A percentile compares a stretch with the other conserved stretches of the same genome.
These are phyloP conservation scores for Echinometra lucunter DNA, from an alignment of 53 echinoderm and acorn worm genomes.

Conservation along the genomic window DNA sequence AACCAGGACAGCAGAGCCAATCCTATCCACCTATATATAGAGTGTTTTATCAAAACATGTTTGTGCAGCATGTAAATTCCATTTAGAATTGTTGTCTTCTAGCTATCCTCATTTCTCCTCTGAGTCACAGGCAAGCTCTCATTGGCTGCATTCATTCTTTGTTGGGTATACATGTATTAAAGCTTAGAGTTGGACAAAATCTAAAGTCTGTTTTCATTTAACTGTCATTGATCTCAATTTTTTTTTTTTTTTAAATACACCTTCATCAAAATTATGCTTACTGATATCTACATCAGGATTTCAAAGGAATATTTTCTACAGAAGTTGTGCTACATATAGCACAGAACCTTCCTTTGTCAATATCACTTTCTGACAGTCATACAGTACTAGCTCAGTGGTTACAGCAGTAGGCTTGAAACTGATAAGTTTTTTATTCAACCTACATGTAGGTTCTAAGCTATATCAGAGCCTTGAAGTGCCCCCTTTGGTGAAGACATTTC, in stretches of 20 bases:
- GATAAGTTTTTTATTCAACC: too few relatives aligned
- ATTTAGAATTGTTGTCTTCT: not conserved
- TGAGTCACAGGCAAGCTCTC: not conserved
- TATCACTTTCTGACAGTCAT: too few relatives aligned
- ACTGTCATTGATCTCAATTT: too few relatives aligned
- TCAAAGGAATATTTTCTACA: too few relatives aligned
- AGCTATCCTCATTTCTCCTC: not conserved
- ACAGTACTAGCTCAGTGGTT: not conserved
- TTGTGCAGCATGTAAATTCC: not conserved
- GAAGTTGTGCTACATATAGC: too few relatives aligned
- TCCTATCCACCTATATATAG: not conserved
- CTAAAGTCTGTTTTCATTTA: too few relatives aligned
- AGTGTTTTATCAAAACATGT: not conserved
- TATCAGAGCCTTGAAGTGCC: not conserved
- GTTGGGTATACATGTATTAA: too few relatives aligned
- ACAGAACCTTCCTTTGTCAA: too few relatives aligned
- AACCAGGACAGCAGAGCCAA: not conserved
- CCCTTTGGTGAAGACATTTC: not conserved
- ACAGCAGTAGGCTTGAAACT: not conserved
- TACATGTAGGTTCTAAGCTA: not conserved
- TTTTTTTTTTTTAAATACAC: too few relatives aligned
- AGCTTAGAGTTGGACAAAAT: too few relatives aligned
- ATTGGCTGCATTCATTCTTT: not conserved
- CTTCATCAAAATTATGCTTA: too few relatives aligned
- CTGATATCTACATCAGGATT: too few relatives aligned